Evolutionary conservation across 2,888 invertebrate genomes (phyloP).

Genomic region (Zaprionus bogoriensis): DNA sequence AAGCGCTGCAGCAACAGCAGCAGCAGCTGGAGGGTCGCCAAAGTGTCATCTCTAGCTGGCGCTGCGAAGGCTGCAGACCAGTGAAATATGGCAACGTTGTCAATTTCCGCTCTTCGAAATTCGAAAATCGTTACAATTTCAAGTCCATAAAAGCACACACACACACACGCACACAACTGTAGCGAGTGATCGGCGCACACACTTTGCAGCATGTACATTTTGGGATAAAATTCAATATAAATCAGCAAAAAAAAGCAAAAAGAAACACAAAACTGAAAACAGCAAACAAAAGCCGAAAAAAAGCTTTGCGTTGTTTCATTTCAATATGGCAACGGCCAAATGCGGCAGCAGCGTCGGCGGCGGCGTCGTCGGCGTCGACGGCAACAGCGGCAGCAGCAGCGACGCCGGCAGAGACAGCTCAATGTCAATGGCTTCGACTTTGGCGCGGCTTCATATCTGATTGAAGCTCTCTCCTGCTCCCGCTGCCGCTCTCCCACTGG

Average conservation of each 20-base stretch:
- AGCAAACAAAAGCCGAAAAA: conserved; percentile 7
- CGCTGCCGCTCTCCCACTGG: neutral
- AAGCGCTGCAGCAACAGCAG: conserved; percentile 3
- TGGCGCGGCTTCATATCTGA: conserved; percentile 14
- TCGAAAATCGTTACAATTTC: conserved; percentile 63
- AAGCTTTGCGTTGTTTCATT: conserved; percentile 37
- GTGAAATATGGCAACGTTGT: conserved; percentile 56
- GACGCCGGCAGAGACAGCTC: conserved; percentile 57
- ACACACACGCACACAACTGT: neutral
- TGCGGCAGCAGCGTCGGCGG: conserved; percentile 43
- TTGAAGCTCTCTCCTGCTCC: neutral
- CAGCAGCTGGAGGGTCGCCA: neutral
- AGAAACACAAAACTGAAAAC: conserved; percentile 8
- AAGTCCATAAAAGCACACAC: conserved; percentile 39
- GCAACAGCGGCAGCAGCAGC: conserved; percentile 22
- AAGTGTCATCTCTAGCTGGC: neutral
- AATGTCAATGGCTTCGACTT: conserved; percentile 67
- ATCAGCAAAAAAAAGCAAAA: conserved; percentile 24
- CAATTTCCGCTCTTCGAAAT: conserved; percentile 64
- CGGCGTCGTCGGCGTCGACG: conserved; percentile 35
- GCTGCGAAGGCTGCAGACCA: neutral
- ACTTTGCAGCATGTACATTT: conserved; percentile 63
- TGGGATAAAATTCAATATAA: conserved; percentile 55
- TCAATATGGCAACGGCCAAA: conserved; percentile 69
- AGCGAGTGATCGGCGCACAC: conserved; percentile 11